Evolutionary conservation across 2,888 invertebrate species (phyloP), one percentile per base, ranked within the genome.

Genomic region (Marronus borbonicus): DNA sequence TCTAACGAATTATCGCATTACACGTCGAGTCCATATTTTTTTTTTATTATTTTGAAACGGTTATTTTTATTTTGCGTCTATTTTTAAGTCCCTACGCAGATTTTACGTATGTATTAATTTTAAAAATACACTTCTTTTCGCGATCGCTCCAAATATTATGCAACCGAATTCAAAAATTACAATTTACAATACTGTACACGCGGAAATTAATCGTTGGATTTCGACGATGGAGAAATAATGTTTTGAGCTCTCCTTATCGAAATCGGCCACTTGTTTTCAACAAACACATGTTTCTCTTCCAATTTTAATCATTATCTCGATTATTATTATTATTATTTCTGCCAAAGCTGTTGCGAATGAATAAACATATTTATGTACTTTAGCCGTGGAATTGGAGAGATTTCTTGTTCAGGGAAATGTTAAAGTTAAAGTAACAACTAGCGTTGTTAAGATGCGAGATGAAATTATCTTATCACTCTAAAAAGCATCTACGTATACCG

Each of bases 381-480:
- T 44, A 12, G 8, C 8, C 44, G 44, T 0, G 12, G 44, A 44
- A 44, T 44, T 12, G 31, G 5, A 44, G 10, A 44, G 44, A 44
- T 44, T 10, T 44, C 44, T 44, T 44, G 8, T 44, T 44, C 44
- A 8, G 17, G 55, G n/a, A n/a, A 20, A n/a, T 10, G 31, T 66
- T 20, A 49, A 17, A 44, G 20, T 10, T 17, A 55, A 55, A 17
- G 14, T n/a, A 5, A 17, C 17, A 55, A 7, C n/a, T 17, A 17
- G 7, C 31, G 31, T 31, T 31, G 4, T 31, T 31, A 5, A 55
- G 52, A 55, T 55, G 52, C 5, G 52, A 55, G 1, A 20, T 24
- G 49, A 12, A 52, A 52, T 69, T 69, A 69, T 69, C 69, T 69
- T 69, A 52, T 69, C 69, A 28, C 28, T 52, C n/a, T n/a, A 69